Conservation (phyloP, 1,140 invertebrate species). For the Anastatus disparis region DNA sequence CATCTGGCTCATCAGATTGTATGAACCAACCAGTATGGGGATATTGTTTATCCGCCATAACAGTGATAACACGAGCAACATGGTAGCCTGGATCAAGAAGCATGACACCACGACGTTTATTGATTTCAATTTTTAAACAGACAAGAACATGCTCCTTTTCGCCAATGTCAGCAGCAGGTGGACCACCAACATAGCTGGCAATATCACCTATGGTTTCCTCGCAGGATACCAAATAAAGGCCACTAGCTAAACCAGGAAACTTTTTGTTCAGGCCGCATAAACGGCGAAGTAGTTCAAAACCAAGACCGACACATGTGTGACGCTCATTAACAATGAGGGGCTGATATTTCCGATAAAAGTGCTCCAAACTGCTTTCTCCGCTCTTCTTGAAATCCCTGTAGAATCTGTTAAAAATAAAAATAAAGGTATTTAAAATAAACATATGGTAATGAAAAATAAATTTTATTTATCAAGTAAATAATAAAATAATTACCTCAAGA, state of each 20-base stretch:
- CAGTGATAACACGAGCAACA: conserved; percentile 83
- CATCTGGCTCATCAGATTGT: conserved; percentile 76
- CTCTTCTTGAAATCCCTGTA: conserved; percentile 77
- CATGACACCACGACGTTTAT: conserved; percentile 78
- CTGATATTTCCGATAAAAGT: conserved; percentile 80
- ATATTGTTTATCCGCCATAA: conserved; percentile 85
- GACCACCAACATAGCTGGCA: conserved; percentile 73
- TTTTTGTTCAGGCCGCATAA: conserved; percentile 68
- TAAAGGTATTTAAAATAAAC: no score
- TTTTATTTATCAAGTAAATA: no score
- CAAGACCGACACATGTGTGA: conserved; percentile 89
- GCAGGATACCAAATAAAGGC: conserved; percentile 83
- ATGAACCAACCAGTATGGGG: conserved; percentile 91
- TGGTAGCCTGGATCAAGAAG: conserved; percentile 92
- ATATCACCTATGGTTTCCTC: conserved; percentile 83
- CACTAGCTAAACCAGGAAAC: conserved; percentile 74
- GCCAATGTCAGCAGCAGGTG: conserved; percentile 71
- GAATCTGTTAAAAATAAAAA: conserved; percentile 66
- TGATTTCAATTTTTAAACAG: conserved; percentile 79
- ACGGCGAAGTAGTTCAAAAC: conserved; percentile 78
- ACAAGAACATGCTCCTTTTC: conserved; percentile 92
- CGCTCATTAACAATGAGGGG: conserved; percentile 81
- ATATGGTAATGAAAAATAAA: no score
- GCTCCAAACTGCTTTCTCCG: conserved; percentile 69
- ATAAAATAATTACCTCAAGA: conserved; percentile 69